Base-by-base conservation (phyloP, 2,888 invertebrate genomes). In the Drosophila atripex region DNA sequence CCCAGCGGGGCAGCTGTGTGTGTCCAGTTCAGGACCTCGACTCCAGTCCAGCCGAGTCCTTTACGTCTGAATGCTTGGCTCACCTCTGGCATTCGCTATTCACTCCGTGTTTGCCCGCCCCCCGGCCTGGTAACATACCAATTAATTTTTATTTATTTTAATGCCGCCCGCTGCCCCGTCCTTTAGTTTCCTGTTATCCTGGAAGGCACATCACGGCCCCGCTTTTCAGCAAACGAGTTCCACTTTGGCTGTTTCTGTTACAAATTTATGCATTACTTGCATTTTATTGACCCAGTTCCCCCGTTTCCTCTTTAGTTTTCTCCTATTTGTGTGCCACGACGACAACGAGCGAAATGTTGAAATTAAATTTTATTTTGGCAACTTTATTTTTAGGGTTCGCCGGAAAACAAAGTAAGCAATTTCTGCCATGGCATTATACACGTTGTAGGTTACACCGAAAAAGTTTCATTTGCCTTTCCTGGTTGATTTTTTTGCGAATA, bases 81-180 rank as follows among this genome's bases (percentile, higher is more conserved):
- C 63, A 28, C 14, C 25, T 30, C 16, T 23, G 7, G 23, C 56
- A 16, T 53, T 21, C 21, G 16, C 35, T 35, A 35, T n/a, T 35
- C 35, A 35, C n/a, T 5, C n/a, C 4, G 28, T 58, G 12, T 30
- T 39, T 41, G 23, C 9, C 30, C 43, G 25, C 55, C 43, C 25
- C 30, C 18, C 5, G 32, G 32, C 38, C 71, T 56, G 56, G 75
- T 70, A 61, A 56, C 75, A 71, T 80, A 73, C 83, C 82, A 82
- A 88, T 82, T 82, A 82, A 88, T 88, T 82, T 82, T 79, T 88
- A 88, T 88, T 82, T 82, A 88, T 83, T 88, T 82, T 78, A 82
- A 80, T 85, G 73, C 70, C 61, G 47, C 71, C 73, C 35, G 6
- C 7, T n/a, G n/a, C 6, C 7, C 35, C 6, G n/a, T 32, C 2